Evolutionary conservation across 1,140 invertebrate species (phyloP).

Genomic region (Stenopsyche tienmushanensis): DNA sequence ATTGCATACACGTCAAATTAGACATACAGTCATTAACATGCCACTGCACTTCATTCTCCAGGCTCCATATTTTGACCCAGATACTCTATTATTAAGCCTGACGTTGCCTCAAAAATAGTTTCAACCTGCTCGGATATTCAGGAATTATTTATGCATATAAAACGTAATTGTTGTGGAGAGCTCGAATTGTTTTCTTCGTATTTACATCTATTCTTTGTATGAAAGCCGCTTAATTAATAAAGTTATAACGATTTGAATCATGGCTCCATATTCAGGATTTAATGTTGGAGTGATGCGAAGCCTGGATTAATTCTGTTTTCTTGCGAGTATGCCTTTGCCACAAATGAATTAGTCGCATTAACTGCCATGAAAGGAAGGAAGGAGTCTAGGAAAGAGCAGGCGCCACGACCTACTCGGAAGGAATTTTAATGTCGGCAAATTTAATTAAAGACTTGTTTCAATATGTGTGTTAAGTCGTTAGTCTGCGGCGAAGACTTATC

Average conservation of each 20-base stretch:
- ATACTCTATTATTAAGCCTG: not conserved
- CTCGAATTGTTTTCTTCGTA: not conserved
- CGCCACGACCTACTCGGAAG: conserved; percentile 2
- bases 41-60: conserved; percentile 1
- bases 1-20: conserved; percentile 13
- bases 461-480: conserved; percentile 35
- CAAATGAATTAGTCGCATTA: conserved; percentile 5
- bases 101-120: too few relatives aligned
- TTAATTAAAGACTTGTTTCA: conserved; percentile 37
- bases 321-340: not conserved
- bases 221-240: not conserved
- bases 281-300: too few relatives aligned
- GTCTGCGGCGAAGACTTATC: conserved; percentile 11
- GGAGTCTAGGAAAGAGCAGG: not conserved
- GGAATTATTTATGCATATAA: not conserved
- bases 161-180: not conserved
- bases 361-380: not conserved
- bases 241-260: not conserved
- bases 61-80: too few relatives aligned
- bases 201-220: not conserved
- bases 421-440: conserved; percentile 39
- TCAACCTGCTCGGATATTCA: not conserved
- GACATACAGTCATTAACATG: conserved; percentile 28
- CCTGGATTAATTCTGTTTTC: not conserved
- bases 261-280: not conserved